Conservation (phyloP, 2,797 vertebrate species). For the Lemur catta region DNA sequence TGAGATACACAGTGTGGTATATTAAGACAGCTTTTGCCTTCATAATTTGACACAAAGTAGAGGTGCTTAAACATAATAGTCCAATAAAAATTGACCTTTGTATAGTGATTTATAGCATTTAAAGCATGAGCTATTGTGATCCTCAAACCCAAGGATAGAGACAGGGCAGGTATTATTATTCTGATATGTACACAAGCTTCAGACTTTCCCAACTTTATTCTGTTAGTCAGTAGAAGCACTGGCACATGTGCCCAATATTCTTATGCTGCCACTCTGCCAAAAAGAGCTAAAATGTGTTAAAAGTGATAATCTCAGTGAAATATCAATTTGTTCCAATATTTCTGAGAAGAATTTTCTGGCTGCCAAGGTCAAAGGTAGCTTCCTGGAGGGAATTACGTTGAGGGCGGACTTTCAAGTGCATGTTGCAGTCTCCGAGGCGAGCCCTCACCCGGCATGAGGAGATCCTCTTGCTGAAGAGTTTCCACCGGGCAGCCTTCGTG, state of each 20-base stretch:
- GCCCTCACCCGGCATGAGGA: background rate
- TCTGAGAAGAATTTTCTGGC: background rate
- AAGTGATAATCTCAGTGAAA: background rate
- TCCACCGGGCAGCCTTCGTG: background rate
- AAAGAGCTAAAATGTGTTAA: background rate
- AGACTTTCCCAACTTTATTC: background rate
- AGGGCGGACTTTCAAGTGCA: background rate
- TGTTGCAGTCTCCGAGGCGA: background rate
- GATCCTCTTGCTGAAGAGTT: background rate
- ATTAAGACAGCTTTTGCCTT: too few relatives aligned
- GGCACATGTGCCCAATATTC: background rate
- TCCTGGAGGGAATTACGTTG: background rate
- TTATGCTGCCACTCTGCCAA: background rate
- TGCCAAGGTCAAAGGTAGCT: background rate
- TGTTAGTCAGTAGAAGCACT: background rate
- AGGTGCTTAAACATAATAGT: background rate
- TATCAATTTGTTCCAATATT: too few relatives aligned
- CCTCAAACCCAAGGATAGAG: background rate
- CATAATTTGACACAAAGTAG: too few relatives aligned
- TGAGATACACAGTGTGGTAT: too few relatives aligned
- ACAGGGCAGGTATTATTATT: background rate
- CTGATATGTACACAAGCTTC: background rate
- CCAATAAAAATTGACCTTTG: background rate
- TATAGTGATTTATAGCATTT: background rate
- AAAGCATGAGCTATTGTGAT: background rate